Base-by-base conservation (phyloP, 53 echinoderm and acorn worm species). In the Echinometra lucunter region DNA sequence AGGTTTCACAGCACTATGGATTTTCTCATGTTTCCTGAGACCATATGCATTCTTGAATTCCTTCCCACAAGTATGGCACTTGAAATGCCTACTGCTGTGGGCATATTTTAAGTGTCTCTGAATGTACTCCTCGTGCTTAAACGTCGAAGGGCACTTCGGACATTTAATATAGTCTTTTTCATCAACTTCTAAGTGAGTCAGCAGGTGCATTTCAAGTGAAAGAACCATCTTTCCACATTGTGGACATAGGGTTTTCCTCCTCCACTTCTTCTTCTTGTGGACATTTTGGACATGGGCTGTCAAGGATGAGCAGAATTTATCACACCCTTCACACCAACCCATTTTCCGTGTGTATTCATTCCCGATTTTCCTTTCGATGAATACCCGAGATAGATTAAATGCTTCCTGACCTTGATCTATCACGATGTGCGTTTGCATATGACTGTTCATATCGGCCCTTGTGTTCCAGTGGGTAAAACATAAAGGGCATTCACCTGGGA, bases 1-100 rank as follows among this genome's bases (percentile, higher is more conserved):
- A 25, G 89, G 93, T 57, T 97, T 97, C 0, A 45, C 16, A 8
- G 10, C 45, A 10, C 42, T 70, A 30, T 91, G 91, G n/a, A 91
- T 72, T 17, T 44, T 21, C 30, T 72, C 45, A 70, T 91, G 72
- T 37, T 30, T 45, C 25, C 9, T 63, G 13, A 91, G 91, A 1
- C 16, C 4, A 6, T 18, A 4, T 13, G 27, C 27, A 32, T 2
- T 45, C 9, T 38, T 66, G 28, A 91, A 91, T 12, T 10, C 9
- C 70, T 91, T 69, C 15, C 70, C 91, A 18, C 91, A 91, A 45
- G 42, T 45, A 4, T 1, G 0, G 44, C 91, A 91, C 44, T 37
- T 69, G 34, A 11, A 12, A 15, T 69, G 69, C 44, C 21, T 82
- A 53, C 2, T 53, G 1, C 8, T 53, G 53, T 53, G 81, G 42